A percentile compares a stretch with the other conserved stretches of the same genome.
These are phyloP conservation scores for Acrossocheilus fasciatus DNA, from an alignment of 2,797 vertebrate genomes.

Conservation along the genomic window DNA sequence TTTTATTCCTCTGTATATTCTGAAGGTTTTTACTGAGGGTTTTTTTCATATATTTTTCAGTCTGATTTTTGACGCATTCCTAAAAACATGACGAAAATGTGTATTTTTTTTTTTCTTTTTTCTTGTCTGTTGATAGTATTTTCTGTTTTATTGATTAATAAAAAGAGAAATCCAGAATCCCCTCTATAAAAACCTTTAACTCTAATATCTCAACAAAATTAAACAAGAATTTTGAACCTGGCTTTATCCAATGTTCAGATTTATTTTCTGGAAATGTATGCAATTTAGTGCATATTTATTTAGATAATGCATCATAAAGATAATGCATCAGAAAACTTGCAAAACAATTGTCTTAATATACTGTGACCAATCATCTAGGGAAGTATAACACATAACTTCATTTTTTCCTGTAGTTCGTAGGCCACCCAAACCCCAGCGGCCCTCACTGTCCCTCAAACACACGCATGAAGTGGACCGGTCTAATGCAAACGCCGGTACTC, in stretches of 20 bases:
- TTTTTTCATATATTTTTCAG: too few species aligned
- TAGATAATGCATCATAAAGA: neutral
- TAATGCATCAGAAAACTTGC: neutral
- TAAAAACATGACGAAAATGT: neutral
- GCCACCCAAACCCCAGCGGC: slow-evolving; percentile 83
- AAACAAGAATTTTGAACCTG: neutral
- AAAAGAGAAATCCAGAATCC: too few species aligned
- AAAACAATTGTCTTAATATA: neutral
- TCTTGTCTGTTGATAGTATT: neutral
- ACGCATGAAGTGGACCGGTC: slow-evolving; percentile 9
- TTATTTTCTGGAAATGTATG: neutral
- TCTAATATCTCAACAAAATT: neutral
- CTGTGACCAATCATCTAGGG: neutral
- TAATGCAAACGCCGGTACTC: neutral
- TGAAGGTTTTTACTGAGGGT: too few species aligned
- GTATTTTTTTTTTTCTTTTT: neutral
- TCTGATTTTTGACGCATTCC: too few species aligned
- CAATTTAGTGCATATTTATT: neutral
- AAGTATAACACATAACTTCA: too few species aligned
- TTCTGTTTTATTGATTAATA: neutral
- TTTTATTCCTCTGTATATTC: too few species aligned
- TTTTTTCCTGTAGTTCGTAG: slow-evolving; percentile 72
- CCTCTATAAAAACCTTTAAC: neutral
- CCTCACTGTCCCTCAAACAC: slow-evolving; percentile 58
- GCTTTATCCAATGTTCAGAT: neutral